phyloP scores from a whole-genome alignment of 2,888 invertebrate species.

The Tanytarsus gracilentus region DNA sequence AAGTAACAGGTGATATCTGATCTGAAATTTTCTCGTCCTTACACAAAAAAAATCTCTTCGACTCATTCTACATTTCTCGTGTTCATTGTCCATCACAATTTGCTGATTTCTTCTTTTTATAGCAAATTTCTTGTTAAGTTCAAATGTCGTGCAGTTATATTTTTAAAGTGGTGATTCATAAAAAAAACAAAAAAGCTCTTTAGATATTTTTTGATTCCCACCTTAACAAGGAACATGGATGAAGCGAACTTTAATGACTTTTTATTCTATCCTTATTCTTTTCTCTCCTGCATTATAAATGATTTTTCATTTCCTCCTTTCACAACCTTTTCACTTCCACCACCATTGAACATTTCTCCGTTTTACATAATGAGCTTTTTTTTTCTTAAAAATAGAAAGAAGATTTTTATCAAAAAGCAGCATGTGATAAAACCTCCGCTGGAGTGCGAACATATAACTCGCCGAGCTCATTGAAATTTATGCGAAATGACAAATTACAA shows the following conservation, averaged over 20 bases:
- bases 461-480: too few species aligned
- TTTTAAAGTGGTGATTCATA: too few species aligned
- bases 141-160: too few species aligned
- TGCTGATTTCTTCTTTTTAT: slow-evolving; percentile 1
- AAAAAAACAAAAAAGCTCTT: background rate
- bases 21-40: slow-evolving; percentile 16
- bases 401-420: slow-evolving; percentile 9
- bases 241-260: slow-evolving; percentile 20
- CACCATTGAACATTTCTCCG: too few species aligned
- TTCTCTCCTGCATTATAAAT: background rate
- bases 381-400: too few species aligned
- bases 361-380: too few species aligned
- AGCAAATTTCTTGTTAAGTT: background rate
- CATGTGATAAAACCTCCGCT: slow-evolving; percentile 19
- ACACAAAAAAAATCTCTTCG: slow-evolving; percentile 2
- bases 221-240: too few species aligned
- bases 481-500: too few species aligned
- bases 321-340: too few species aligned
- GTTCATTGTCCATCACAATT: slow-evolving; percentile 7
- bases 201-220: background rate
- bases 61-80: slow-evolving; percentile 2
- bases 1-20: slow-evolving; percentile 26
- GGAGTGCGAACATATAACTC: background rate
- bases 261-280: background rate
- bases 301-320: background rate